Evolutionary conservation across 2,113 vertebrate genomes (phyloP).

Genomic region (Nibea coibor): DNA sequence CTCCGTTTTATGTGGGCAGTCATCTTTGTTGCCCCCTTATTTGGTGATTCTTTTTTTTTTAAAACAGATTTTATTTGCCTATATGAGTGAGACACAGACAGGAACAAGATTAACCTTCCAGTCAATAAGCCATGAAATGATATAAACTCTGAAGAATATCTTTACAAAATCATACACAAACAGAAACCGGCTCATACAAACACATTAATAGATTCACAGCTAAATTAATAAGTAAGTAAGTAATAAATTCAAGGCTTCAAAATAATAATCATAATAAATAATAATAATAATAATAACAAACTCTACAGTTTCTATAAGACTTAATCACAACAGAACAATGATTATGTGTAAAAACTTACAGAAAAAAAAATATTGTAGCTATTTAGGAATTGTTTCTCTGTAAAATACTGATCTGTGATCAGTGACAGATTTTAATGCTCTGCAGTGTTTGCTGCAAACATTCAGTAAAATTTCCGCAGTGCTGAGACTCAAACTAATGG

Average conservation of each 20-base stretch:
- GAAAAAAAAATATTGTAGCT: neutral
- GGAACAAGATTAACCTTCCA: neutral
- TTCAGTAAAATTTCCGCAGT: slow-evolving; percentile 24
- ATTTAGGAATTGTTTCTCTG: slow-evolving; percentile 8
- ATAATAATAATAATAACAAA: too few species aligned
- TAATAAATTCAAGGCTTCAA: neutral
- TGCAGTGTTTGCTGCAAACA: slow-evolving; percentile 3
- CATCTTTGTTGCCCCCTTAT: neutral
- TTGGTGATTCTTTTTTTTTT: too few species aligned
- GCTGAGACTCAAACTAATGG: slow-evolving; percentile 2
- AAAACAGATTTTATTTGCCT: neutral
- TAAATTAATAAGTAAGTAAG: neutral
- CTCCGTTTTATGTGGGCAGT: slow-evolving; percentile 5
- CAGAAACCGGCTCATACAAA: neutral
- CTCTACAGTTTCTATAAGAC: neutral
- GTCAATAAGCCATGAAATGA: slow-evolving; percentile 19
- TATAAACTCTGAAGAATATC: neutral
- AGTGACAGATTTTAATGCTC: neutral
- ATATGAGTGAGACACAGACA: neutral
- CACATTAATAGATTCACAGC: neutral
- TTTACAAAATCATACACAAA: neutral
- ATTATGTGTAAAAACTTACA: neutral
- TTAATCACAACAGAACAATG: neutral
- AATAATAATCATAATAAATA: too few species aligned
- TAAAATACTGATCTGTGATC: slow-evolving; percentile 19